phyloP scores from a whole-genome alignment of 2,113 vertebrate species.

The Entelurus aequoreus region DNA sequence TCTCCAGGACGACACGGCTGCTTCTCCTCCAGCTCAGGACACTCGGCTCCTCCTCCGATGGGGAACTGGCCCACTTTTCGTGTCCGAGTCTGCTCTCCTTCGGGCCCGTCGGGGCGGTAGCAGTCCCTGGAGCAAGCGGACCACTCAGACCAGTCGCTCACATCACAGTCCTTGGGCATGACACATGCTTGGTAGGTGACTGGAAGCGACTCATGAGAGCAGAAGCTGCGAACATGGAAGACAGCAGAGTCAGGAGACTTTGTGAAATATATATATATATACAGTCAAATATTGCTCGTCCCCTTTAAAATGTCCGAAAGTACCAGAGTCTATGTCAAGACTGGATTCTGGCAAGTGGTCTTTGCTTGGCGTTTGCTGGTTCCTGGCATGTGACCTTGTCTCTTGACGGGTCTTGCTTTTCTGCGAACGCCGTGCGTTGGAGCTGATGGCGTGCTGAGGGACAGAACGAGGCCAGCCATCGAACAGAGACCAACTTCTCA shows the following conservation, averaged over 20 bases:
- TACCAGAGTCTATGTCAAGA: constrained; percentile 5
- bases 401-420: not conserved
- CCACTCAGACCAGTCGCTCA: constrained; percentile 90
- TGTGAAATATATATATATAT: not conserved
- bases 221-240: constrained; percentile 75
- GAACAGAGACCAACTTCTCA: constrained; percentile 13
- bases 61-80: constrained; percentile 81
- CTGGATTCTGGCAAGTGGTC: not conserved
- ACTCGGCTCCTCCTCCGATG: constrained; percentile 76
- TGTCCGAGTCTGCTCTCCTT: constrained; percentile 77
- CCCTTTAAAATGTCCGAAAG: not conserved
- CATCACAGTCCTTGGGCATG: constrained; percentile 84
- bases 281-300: too few species aligned
- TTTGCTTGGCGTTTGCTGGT: constrained; percentile 17
- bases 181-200: constrained; percentile 91
- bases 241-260: not conserved
- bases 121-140: constrained; percentile 85
- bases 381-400: constrained; percentile 18
- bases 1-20: constrained; percentile 82
- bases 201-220: constrained; percentile 82
- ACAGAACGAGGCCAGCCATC: constrained; percentile 59
- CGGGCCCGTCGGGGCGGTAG: constrained; percentile 75
- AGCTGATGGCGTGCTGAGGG: constrained; percentile 17
- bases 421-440: not conserved
- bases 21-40: constrained; percentile 82